phyloP scores from a whole-genome alignment of 2,888 invertebrate genomes.

The Falcaria lacertinaria region DNA sequence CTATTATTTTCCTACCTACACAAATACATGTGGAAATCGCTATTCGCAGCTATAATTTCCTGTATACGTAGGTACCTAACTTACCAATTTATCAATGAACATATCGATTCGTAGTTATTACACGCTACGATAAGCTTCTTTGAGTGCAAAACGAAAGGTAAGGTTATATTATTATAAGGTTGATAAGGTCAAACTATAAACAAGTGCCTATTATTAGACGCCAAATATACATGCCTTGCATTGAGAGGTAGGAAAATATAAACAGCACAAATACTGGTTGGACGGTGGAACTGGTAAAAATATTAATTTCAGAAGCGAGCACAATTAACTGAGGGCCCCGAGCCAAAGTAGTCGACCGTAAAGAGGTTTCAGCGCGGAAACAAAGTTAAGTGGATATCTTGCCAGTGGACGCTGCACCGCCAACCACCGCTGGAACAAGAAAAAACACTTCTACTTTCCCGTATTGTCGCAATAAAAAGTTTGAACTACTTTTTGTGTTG shows the following conservation, averaged over 20 bases:
- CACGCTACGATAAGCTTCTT: not conserved
- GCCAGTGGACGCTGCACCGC: constrained; percentile 35
- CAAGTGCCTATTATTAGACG: no score
- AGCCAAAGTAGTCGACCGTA: constrained; percentile 37
- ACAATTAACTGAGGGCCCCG: constrained; percentile 46
- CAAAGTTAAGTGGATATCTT: constrained; percentile 39
- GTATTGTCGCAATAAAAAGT: not conserved
- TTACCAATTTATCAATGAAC: not conserved
- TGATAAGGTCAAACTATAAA: no score
- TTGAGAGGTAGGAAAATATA: no score
- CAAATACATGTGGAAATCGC: not conserved
- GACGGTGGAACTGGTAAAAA: constrained; percentile 10
- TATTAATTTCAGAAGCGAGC: constrained; percentile 22
- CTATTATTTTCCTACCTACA: constrained; percentile 15
- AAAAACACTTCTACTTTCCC: constrained; percentile 23
- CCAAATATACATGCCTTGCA: no score
- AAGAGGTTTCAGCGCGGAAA: constrained; percentile 30
- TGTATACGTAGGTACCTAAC: no score
- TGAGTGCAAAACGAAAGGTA: not conserved
- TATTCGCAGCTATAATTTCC: no score
- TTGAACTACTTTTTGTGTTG: not conserved
- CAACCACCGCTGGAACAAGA: constrained; percentile 36
- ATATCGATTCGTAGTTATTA: not conserved
- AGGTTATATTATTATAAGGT: no score
- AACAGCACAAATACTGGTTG: no score